phyloP scores from a whole-genome alignment of 2,113 vertebrate genomes.

The Brienomyrus longianalis region DNA sequence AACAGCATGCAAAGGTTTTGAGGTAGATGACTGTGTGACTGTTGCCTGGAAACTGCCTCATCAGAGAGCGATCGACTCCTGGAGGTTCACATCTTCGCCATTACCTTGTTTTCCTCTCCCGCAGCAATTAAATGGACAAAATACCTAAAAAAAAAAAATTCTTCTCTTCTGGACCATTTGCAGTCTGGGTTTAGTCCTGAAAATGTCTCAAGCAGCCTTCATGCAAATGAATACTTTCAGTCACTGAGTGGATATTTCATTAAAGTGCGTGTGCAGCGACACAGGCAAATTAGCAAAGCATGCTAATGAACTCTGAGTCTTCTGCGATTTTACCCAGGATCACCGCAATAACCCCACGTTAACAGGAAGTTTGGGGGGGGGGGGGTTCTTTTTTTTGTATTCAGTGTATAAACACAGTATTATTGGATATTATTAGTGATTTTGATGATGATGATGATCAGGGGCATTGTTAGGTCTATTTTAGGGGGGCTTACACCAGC shows the following conservation, averaged over 20 bases:
- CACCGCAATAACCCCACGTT: neutral
- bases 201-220: neutral
- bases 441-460: neutral
- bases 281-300: neutral
- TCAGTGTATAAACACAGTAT: neutral
- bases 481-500: neutral
- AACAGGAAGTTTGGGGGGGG: neutral
- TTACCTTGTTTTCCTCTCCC: neutral
- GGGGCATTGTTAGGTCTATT: neutral
- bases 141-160: neutral
- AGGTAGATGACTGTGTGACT: neutral
- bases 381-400: neutral
- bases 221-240: neutral
- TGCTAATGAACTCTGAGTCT: neutral
- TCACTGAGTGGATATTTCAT: neutral
- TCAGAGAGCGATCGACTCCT: neutral
- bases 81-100: neutral
- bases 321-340: neutral
- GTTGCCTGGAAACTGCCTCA: slow-evolving; percentile 2
- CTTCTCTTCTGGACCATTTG: neutral
- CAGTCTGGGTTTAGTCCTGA: neutral
- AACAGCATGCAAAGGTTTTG: neutral
- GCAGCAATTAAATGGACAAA: neutral
- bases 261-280: neutral
- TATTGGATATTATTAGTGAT: neutral